Conservation (phyloP, 2,113 vertebrate species). For the cattle (Bos taurus) region ARS-UCD2.0 NC_037338.1:9982501-9983000, state of each 20-base stretch:
- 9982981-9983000: not conserved
- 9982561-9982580: conserved; percentile 9
- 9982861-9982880: not conserved
- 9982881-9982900: not conserved
- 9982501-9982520: not conserved
- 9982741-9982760: not conserved
- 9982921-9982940: not conserved
- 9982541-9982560: not conserved
- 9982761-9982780: not conserved
- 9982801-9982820: not conserved
- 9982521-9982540: not conserved
- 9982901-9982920: not conserved
- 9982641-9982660: not conserved
- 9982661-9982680: not conserved
- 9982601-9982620: not conserved
- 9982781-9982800: not conserved
- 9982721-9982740: not conserved
- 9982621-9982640: not conserved
- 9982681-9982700: not conserved
- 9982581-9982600: conserved; percentile 22
- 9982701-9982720: not conserved
- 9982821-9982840: not conserved
- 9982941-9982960: not conserved
- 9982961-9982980: not conserved
- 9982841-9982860: not conserved